These are phyloP conservation scores for Mythimna vitellina DNA, from an alignment of 2,888 invertebrate species.

Conservation along the genomic window DNA sequence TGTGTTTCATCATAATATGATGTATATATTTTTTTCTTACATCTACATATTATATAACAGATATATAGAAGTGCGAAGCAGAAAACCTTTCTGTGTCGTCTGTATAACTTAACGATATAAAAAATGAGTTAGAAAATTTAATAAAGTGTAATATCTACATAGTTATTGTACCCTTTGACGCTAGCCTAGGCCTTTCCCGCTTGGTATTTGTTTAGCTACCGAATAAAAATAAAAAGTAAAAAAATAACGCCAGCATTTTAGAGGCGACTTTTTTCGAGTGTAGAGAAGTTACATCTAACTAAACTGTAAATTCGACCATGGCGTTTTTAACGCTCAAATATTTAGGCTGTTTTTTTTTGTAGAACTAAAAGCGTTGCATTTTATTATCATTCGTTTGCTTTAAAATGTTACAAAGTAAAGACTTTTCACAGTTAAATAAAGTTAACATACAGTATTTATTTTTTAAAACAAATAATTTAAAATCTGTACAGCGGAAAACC, in stretches of 20 bases:
- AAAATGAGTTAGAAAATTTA: not conserved
- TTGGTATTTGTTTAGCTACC: slow-evolving; percentile 48
- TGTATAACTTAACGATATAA: not conserved
- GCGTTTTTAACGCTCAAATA: slow-evolving; percentile 53
- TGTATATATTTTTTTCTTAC: slow-evolving; percentile 8
- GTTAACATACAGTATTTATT: not conserved
- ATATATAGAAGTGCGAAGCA: too few relatives aligned
- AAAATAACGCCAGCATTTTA: slow-evolving; percentile 37
- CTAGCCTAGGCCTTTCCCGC: slow-evolving; percentile 11
- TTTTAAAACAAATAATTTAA: not conserved
- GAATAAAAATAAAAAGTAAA: slow-evolving; percentile 48
- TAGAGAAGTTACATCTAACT: slow-evolving; percentile 50
- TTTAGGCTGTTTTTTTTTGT: slow-evolving; percentile 35
- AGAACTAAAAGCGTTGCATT: slow-evolving; percentile 39
- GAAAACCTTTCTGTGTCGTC: slow-evolving; percentile 20
- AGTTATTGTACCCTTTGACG: slow-evolving; percentile 28
- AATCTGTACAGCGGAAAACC: not conserved
- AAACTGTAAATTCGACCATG: slow-evolving; percentile 48
- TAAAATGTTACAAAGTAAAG: slow-evolving; percentile 26
- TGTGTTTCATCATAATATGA: slow-evolving; percentile 8
- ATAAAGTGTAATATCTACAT: not conserved
- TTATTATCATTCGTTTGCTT: slow-evolving; percentile 47
- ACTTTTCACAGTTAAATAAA: slow-evolving; percentile 13
- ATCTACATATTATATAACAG: not conserved
- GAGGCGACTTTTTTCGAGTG: slow-evolving; percentile 47